phyloP scores from a whole-genome alignment of 2,113 vertebrate genomes.

The Oreamnos americanus region DNA sequence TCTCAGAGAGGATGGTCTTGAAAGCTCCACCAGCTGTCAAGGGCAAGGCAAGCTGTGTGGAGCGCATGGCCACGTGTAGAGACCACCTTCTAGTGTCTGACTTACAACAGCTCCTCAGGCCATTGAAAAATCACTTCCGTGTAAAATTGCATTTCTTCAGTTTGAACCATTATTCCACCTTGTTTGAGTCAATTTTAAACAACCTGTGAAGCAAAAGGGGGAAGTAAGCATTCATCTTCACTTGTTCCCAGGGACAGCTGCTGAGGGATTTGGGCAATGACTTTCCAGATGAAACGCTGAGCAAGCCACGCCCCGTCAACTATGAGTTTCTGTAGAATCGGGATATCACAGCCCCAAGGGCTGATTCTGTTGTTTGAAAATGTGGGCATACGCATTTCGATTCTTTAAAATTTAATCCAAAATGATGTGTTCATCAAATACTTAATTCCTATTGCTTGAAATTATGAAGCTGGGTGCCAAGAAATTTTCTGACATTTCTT shows the following conservation, averaged over 20 bases:
- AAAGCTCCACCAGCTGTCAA: accelerated
- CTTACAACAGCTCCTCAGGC: not conserved
- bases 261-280: accelerated
- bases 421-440: not conserved
- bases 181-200: not conserved
- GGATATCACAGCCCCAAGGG: accelerated
- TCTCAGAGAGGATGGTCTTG: not conserved
- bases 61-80: accelerated
- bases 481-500: not conserved
- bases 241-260: not conserved
- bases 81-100: accelerated
- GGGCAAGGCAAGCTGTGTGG: too few relatives aligned
- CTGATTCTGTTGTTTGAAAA: not conserved
- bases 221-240: accelerated
- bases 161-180: not conserved
- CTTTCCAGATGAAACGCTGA: not conserved
- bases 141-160: not conserved
- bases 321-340: accelerated
- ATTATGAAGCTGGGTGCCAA: not conserved
- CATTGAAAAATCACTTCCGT: accelerated
- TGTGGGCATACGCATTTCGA: not conserved
- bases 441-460: not conserved
- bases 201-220: not conserved
- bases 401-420: not conserved
- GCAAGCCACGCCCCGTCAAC: too few relatives aligned